Percentiles rank a stretch among this genome's conserved stretches.
phyloP scores from a whole-genome alignment of 64 coral and sea anemone genomes.

The Montipora foliosa region DNA sequence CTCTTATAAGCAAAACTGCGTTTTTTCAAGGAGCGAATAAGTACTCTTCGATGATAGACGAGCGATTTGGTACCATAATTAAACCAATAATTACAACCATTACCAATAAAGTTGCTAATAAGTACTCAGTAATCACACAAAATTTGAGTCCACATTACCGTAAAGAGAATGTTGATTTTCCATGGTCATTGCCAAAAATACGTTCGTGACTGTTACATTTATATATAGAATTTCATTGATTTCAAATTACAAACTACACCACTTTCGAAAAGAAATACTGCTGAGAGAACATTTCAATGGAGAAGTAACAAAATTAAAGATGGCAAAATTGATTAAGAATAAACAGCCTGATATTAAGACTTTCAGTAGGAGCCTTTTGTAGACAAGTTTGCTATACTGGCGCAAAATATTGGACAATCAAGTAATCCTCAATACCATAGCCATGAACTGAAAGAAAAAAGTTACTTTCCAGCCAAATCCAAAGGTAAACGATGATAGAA shows the following conservation, averaged over 20 bases:
- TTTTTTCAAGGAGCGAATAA: constrained; percentile 2
- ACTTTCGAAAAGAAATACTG: neutral
- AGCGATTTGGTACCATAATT: neutral
- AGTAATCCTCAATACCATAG: neutral
- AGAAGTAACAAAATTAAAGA: neutral
- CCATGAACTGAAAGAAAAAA: too few relatives aligned
- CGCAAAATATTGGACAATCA: neutral
- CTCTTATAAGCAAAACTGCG: neutral
- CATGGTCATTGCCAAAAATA: too few relatives aligned
- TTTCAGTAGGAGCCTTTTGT: neutral
- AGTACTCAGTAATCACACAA: neutral
- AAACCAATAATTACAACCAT: neutral
- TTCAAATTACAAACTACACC: neutral
- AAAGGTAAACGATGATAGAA: too few relatives aligned
- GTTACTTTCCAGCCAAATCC: too few relatives aligned
- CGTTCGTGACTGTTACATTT: neutral
- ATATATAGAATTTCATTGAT: neutral
- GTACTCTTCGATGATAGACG: neutral
- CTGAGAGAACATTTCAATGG: neutral
- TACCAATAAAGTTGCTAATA: neutral
- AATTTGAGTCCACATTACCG: too few relatives aligned
- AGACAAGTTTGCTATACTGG: neutral
- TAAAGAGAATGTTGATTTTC: too few relatives aligned
- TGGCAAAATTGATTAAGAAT: neutral
- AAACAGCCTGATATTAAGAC: neutral